These are phyloP conservation scores for Anthophora plumipes DNA, from an alignment of 2,888 invertebrate genomes.

Conservation along the genomic window DNA sequence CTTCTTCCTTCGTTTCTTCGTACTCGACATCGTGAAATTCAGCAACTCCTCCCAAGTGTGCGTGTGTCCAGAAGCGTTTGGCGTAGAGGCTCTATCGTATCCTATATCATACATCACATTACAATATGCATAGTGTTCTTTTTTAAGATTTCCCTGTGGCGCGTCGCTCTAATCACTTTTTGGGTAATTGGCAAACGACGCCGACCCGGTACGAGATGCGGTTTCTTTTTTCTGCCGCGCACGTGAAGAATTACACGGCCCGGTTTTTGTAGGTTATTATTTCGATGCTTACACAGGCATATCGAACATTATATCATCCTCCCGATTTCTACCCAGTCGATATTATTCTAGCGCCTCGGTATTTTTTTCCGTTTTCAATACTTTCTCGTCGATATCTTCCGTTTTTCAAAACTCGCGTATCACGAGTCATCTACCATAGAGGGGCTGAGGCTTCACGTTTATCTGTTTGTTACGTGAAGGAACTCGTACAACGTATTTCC, in stretches of 20 bases:
- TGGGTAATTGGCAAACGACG: slow-evolving; percentile 62
- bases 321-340: slow-evolving; percentile 48
- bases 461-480: slow-evolving; percentile 25
- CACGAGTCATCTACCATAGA: slow-evolving; percentile 43
- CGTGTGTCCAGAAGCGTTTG: slow-evolving; percentile 62
- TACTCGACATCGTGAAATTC: slow-evolving; percentile 64
- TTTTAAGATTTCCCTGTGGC: slow-evolving; percentile 56
- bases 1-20: slow-evolving; percentile 31
- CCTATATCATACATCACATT: slow-evolving; percentile 78
- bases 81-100: slow-evolving; percentile 67
- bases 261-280: slow-evolving; percentile 53
- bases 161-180: slow-evolving; percentile 64
- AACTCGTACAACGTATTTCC: slow-evolving; percentile 55
- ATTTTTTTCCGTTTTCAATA: slow-evolving; percentile 34
- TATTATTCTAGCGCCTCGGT: slow-evolving; percentile 12
- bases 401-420: slow-evolving; percentile 60
- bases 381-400: slow-evolving; percentile 50
- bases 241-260: slow-evolving; percentile 55
- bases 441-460: slow-evolving; percentile 43
- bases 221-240: slow-evolving; percentile 53
- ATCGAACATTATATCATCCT: slow-evolving; percentile 21
- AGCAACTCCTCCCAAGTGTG: slow-evolving; percentile 63
- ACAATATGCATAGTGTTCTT: slow-evolving; percentile 70
- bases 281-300: slow-evolving; percentile 43
- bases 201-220: slow-evolving; percentile 55